Conservation (phyloP, 2,888 invertebrate genomes). For the Idaea dimidiata region DNA sequence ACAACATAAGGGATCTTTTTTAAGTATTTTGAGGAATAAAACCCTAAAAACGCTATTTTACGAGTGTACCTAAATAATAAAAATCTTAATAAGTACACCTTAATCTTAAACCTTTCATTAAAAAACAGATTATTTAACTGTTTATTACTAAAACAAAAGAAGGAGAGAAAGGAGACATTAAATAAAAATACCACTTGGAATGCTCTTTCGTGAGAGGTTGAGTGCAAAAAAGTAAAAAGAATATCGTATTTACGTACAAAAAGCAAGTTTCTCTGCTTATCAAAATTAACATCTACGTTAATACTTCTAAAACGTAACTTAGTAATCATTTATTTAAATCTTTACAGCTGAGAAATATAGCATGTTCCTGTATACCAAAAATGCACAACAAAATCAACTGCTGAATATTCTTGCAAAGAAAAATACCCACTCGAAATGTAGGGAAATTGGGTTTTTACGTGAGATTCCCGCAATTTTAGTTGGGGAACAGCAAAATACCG, state of each 20-base stretch:
- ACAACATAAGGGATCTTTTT: too few relatives aligned
- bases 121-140: too few relatives aligned
- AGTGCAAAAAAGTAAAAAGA: neutral
- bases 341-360: neutral
- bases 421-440: conserved; percentile 9
- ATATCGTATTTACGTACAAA: neutral
- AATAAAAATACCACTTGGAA: neutral
- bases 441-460: conserved; percentile 8
- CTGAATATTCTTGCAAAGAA: neutral
- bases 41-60: too few relatives aligned
- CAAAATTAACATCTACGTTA: neutral
- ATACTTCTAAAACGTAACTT: neutral
- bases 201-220: neutral
- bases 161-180: neutral
- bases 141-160: neutral
- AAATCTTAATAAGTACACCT: too few relatives aligned
- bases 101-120: too few relatives aligned
- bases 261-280: neutral
- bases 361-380: neutral
- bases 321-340: neutral
- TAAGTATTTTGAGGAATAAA: too few relatives aligned
- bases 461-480: conserved; percentile 21
- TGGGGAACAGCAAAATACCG: conserved; percentile 19
- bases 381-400: neutral
- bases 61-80: too few relatives aligned